A percentile compares a stretch with the other conserved stretches of the same genome.
phyloP scores from a whole-genome alignment of 2,113 vertebrate species.

The Turnix velox region DNA sequence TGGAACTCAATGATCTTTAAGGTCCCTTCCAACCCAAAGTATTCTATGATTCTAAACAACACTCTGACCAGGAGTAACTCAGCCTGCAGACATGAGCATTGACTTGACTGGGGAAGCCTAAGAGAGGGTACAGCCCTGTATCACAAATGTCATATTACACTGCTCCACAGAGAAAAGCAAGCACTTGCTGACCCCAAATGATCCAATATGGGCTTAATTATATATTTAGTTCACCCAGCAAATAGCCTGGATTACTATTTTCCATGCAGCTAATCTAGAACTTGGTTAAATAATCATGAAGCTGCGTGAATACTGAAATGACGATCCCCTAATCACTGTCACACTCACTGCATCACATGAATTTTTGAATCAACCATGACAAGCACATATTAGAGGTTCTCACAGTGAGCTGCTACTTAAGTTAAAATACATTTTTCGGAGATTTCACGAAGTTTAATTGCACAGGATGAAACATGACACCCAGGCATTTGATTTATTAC shows the following conservation, averaged over 20 bases:
- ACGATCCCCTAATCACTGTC: background rate
- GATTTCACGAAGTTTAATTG: conserved; percentile 52
- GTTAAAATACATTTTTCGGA: background rate
- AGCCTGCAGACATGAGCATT: background rate
- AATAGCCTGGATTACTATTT: background rate
- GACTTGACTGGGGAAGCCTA: background rate
- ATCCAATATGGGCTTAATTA: background rate
- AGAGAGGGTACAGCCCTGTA: background rate
- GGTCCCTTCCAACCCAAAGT: too few relatives aligned
- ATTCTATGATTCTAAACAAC: too few relatives aligned
- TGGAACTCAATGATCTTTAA: too few relatives aligned
- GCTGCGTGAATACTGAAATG: background rate
- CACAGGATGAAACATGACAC: conserved; percentile 46
- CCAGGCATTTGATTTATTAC: conserved; percentile 52
- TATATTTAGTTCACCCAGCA: background rate
- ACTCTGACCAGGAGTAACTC: background rate
- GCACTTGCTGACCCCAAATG: background rate
- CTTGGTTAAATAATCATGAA: background rate
- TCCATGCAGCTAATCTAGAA: background rate
- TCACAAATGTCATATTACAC: background rate
- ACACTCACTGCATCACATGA: background rate
- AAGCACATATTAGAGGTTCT: background rate
- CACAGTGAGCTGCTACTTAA: background rate
- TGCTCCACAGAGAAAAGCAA: background rate
- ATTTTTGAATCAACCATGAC: background rate